phyloP scores from a whole-genome alignment of 2,113 vertebrate genomes.

The Catharus minimus region DNA sequence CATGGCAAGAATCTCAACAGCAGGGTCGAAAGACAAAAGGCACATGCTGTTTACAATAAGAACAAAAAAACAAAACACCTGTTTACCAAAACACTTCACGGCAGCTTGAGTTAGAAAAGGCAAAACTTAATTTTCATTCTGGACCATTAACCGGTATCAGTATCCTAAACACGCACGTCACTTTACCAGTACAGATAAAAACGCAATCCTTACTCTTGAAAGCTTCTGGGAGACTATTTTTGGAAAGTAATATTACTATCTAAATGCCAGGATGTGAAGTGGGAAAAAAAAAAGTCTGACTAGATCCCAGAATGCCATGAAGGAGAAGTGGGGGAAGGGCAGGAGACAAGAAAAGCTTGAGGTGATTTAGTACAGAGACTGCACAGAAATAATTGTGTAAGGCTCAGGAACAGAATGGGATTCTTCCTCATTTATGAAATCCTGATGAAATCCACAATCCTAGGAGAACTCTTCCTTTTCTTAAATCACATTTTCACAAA shows the following conservation, averaged over 20 bases:
- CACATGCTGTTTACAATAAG: accelerated
- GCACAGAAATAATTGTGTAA: neutral
- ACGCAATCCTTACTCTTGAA: neutral
- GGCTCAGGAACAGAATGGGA: neutral
- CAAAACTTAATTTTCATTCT: neutral
- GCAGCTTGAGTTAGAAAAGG: neutral
- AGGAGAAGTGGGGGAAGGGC: neutral
- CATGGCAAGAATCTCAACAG: neutral
- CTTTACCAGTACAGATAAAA: neutral
- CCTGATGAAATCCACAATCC: neutral
- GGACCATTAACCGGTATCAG: neutral
- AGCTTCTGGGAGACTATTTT: neutral
- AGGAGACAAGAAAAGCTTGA: neutral
- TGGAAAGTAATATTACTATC: neutral
- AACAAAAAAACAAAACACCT: neutral
- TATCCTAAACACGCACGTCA: accelerated
- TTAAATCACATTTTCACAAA: neutral
- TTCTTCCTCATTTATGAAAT: neutral
- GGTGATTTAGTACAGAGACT: neutral
- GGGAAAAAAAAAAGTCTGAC: neutral
- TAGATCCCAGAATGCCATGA: neutral
- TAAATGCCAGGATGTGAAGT: neutral
- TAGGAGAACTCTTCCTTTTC: neutral
- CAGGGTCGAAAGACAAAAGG: neutral
- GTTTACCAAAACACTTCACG: neutral